These are phyloP conservation scores for Microcebus murinus DNA, from an alignment of 2,113 vertebrate genomes.

Conservation along the genomic window DNA sequence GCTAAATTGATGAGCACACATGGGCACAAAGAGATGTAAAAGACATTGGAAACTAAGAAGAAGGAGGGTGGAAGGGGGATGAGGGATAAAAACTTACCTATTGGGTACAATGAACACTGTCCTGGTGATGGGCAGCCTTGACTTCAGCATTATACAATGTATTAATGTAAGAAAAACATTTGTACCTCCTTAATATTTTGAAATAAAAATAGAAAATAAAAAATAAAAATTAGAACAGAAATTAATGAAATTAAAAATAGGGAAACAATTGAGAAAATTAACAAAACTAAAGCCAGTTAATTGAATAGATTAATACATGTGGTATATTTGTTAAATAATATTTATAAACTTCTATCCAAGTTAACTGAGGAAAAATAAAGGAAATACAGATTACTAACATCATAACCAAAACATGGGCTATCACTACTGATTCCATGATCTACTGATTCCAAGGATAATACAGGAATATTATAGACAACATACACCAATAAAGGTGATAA, in stretches of 20 bases:
- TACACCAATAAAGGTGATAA: not conserved
- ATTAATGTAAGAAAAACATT: too few species aligned
- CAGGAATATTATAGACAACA: not conserved
- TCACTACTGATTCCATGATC: not conserved
- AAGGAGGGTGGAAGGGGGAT: too few species aligned
- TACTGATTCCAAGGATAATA: not conserved
- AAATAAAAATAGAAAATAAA: too few species aligned
- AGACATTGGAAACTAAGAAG: too few species aligned
- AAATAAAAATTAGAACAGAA: not conserved
- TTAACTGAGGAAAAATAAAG: not conserved
- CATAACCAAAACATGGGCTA: not conserved
- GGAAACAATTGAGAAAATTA: not conserved
- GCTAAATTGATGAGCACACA: too few species aligned
- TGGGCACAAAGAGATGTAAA: too few species aligned
- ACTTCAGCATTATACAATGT: too few species aligned
- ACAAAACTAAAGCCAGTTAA: not conserved
- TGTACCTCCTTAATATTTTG: too few species aligned
- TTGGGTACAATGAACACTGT: too few species aligned
- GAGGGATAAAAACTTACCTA: too few species aligned
- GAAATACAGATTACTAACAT: not conserved
- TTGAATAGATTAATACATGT: not conserved
- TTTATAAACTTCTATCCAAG: not conserved
- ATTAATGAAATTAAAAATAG: not conserved
- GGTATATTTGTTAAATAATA: not conserved
- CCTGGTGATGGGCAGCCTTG: too few species aligned